Percentiles rank a stretch among this genome's conserved stretches.
These are phyloP conservation scores for Rugalucina vietnamica DNA, from an alignment of 2,888 invertebrate species.

Conservation along the genomic window DNA sequence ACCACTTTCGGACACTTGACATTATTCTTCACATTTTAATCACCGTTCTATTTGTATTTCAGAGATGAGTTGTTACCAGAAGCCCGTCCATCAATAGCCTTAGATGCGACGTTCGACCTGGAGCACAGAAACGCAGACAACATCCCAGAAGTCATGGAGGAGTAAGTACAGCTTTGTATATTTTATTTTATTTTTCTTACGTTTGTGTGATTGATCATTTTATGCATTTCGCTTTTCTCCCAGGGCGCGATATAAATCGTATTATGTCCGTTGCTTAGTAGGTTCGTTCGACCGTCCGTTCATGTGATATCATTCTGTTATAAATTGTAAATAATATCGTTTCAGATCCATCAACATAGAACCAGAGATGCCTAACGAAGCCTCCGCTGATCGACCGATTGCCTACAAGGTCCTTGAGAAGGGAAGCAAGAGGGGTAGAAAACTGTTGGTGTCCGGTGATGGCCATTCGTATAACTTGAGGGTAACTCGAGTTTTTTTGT, in stretches of 20 bases:
- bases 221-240: no score
- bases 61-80: background rate
- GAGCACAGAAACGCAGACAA: background rate
- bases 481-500: no score
- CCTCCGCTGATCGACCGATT: constrained; percentile 1
- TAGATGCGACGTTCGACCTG: background rate
- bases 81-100: background rate
- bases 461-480: constrained; percentile 3
- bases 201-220: no score
- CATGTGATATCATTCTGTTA: no score
- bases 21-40: no score
- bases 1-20: no score
- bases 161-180: background rate
- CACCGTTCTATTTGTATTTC: no score
- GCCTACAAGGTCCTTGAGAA: constrained; percentile 31
- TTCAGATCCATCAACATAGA: constrained; percentile 28
- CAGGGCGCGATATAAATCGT: no score
- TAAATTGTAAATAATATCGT: background rate
- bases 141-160: background rate
- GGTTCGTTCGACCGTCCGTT: no score
- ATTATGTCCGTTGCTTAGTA: no score
- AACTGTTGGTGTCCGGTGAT: constrained; percentile 25
- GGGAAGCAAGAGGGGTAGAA: constrained; percentile 37
- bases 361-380: constrained; percentile 23
- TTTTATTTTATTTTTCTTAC: no score